Conservation (phyloP, 2,888 invertebrate species). For the Plebejus argus region DNA sequence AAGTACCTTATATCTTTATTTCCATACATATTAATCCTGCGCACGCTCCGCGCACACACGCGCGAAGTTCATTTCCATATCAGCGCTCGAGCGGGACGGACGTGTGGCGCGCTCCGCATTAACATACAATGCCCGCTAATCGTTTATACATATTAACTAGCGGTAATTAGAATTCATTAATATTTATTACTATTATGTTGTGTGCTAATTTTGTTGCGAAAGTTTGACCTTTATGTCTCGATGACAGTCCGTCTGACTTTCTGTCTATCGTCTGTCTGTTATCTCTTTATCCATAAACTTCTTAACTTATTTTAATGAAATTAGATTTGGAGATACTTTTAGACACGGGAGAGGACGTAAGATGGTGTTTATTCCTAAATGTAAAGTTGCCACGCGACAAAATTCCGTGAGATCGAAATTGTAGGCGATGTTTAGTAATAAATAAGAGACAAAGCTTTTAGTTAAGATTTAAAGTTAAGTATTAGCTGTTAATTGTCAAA, state of each 20-base stretch:
- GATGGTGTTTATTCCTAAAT: no score
- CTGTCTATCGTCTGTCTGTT: no score
- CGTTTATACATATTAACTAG: conserved; percentile 26
- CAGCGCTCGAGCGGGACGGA: conserved; percentile 29
- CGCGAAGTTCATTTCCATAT: conserved; percentile 34
- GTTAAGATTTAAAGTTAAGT: no score
- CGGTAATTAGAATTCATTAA: conserved; percentile 14
- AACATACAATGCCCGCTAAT: conserved; percentile 26
- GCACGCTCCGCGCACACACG: conserved; percentile 38
- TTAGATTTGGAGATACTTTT: no score
- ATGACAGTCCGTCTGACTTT: not conserved
- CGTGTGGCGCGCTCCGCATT: conserved; percentile 26
- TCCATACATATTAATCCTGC: conserved; percentile 30
- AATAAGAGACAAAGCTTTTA: no score
- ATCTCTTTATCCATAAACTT: no score
- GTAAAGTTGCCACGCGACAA: no score
- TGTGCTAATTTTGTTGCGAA: not conserved
- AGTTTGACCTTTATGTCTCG: not conserved
- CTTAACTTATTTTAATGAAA: no score
- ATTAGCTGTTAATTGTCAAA: no score
- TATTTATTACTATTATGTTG: conserved; percentile 5
- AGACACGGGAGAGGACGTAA: no score
- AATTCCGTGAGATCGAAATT: no score
- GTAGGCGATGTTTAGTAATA: no score
- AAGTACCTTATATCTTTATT: not conserved